Evolutionary conservation across 2,113 vertebrate genomes (phyloP).

Genomic region (Labrus mixtus): DNA sequence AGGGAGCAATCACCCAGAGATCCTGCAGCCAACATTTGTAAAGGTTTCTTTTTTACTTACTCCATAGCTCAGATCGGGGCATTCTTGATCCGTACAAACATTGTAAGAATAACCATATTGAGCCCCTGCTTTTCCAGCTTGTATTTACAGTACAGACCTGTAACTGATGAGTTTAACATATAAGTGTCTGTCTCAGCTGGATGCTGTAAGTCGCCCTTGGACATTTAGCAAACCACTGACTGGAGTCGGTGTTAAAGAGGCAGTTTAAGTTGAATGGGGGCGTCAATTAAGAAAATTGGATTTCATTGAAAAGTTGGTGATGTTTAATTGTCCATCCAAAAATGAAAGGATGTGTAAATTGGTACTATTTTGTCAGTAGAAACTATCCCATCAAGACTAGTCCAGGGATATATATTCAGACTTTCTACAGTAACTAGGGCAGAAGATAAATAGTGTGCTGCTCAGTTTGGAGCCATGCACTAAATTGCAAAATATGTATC

Average conservation of each 20-base stretch:
- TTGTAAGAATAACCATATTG: background rate
- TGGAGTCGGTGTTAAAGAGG: constrained; percentile 3
- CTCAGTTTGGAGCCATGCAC: too few relatives aligned
- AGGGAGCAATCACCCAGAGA: background rate
- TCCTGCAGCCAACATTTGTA: background rate
- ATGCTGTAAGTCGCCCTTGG: background rate
- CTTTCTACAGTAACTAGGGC: background rate
- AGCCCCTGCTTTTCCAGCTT: background rate
- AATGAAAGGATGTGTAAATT: background rate
- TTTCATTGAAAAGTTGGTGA: background rate
- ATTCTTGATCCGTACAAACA: background rate
- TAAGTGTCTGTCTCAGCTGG: background rate
- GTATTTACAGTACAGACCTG: too few relatives aligned
- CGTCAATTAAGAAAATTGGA: constrained; percentile 17
- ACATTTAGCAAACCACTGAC: constrained; percentile 2
- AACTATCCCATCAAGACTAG: background rate
- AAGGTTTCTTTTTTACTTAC: background rate
- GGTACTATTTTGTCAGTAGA: background rate
- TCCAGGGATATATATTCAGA: background rate
- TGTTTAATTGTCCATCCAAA: constrained; percentile 8
- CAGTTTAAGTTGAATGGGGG: background rate
- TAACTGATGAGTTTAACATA: background rate
- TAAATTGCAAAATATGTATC: too few relatives aligned
- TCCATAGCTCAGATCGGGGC: background rate
- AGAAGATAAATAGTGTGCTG: background rate